Evolutionary conservation across 2,113 vertebrate genomes (phyloP).

Genomic region (Catharus minimus): DNA sequence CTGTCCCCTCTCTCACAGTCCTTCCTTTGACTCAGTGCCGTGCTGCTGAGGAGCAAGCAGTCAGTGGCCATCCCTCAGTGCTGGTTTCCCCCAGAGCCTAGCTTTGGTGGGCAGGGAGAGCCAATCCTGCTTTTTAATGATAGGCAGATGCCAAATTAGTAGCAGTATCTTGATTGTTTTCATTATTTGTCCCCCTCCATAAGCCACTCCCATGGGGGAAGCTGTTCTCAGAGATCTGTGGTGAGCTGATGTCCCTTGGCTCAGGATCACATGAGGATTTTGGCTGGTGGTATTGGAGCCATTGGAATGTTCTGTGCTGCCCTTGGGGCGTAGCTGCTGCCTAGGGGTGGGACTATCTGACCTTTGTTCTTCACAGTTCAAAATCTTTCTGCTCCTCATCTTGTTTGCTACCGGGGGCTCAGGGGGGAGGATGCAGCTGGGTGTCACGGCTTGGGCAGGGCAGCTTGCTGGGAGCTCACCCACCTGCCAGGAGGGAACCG

Average conservation of each 20-base stretch:
- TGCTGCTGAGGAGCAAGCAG: not conserved
- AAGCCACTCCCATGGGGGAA: not conserved
- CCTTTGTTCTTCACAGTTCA: not conserved
- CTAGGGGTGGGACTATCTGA: not conserved
- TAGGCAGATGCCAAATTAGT: not conserved
- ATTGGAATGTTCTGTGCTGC: not conserved
- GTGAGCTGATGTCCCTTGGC: not conserved
- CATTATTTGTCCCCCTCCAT: not conserved
- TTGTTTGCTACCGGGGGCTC: not conserved
- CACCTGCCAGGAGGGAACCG: not conserved
- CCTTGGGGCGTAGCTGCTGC: not conserved
- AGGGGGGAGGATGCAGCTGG: conserved; percentile 7
- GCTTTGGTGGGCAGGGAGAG: not conserved
- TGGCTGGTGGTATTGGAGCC: not conserved
- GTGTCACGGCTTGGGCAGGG: not conserved
- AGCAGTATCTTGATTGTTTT: not conserved
- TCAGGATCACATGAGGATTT: not conserved
- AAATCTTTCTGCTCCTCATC: not conserved
- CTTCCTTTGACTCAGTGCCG: not conserved
- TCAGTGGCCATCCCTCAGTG: rapidly evolving
- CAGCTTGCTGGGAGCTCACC: not conserved
- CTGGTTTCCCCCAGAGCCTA: not conserved
- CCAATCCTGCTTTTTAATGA: not conserved
- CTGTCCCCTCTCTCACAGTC: not conserved
- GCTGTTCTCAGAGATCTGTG: not conserved